Evolutionary conservation across 2,113 vertebrate species (phyloP).

Genomic region (Lepidiolamprologus cunningtoni): DNA sequence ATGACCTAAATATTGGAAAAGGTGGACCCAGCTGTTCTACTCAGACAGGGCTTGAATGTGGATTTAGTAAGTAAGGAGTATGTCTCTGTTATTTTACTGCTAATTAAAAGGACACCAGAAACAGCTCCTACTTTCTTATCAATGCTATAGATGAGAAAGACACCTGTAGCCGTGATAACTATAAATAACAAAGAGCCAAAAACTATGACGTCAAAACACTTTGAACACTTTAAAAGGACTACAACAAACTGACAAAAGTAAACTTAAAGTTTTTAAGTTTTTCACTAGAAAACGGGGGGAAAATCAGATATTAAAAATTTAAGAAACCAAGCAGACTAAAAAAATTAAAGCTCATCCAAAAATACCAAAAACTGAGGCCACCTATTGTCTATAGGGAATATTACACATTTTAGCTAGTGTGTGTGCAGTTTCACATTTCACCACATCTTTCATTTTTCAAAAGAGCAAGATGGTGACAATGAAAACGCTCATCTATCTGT

Average conservation of each 20-base stretch:
- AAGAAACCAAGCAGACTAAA: background rate
- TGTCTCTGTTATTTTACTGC: background rate
- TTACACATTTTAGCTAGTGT: background rate
- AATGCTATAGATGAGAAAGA: background rate
- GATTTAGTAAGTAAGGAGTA: background rate
- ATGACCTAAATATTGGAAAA: background rate
- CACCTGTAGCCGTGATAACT: background rate
- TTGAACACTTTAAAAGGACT: background rate
- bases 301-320: background rate
- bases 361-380: background rate
- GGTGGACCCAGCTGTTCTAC: background rate
- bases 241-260: background rate
- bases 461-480: background rate
- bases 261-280: background rate
- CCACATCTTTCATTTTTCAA: background rate
- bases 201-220: background rate
- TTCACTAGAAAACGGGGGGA: accelerated
- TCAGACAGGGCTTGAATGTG: background rate
- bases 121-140: background rate
- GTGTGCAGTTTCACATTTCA: background rate
- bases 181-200: background rate
- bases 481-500: background rate
- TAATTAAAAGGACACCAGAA: background rate
- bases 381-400: background rate
- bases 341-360: background rate